phyloP scores from a whole-genome alignment of 92 coral and sea anemone genomes.

The Chrysogorgia sp. region DNA sequence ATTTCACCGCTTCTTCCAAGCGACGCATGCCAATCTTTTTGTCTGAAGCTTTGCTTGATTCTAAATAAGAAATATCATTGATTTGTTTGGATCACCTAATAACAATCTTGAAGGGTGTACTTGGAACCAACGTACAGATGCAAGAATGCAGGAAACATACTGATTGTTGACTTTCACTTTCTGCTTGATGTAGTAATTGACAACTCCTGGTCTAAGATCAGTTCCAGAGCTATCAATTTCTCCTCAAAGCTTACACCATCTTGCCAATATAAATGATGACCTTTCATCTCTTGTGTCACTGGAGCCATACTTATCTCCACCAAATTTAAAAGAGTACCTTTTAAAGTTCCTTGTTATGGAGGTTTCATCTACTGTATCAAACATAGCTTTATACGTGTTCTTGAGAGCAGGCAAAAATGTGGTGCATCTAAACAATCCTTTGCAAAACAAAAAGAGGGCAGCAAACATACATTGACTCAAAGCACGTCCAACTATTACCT shows the following conservation, averaged over 20 bases:
- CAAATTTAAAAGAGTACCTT: slow-evolving; percentile 25
- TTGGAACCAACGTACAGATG: slow-evolving; percentile 53
- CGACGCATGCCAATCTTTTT: no score
- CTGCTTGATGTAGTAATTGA: slow-evolving; percentile 47
- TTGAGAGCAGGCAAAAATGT: slow-evolving; percentile 49
- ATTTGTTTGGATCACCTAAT: slow-evolving; percentile 52
- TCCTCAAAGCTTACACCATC: slow-evolving; percentile 63
- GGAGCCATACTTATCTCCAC: slow-evolving; percentile 51
- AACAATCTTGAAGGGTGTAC: slow-evolving; percentile 49
- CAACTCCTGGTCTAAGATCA: slow-evolving; percentile 51
- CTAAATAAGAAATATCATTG: no score
- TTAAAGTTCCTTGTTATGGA: slow-evolving; percentile 58
- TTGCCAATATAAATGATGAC: slow-evolving; percentile 50
- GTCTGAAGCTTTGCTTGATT: no score
- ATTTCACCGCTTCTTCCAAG: no score
- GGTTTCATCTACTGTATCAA: slow-evolving; percentile 52
- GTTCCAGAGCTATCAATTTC: slow-evolving; percentile 51
- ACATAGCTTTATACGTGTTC: slow-evolving; percentile 44
- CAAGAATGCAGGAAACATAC: slow-evolving; percentile 48
- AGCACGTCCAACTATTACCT: slow-evolving; percentile 31
- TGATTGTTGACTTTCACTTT: slow-evolving; percentile 31
- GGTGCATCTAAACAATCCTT: slow-evolving; percentile 25
- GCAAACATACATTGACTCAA: no score
- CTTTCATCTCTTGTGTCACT: slow-evolving; percentile 46
- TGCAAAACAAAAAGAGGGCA: no score